Evolutionary conservation across 2,797 vertebrate species (phyloP), one percentile per base, ranked within the genome.

Genomic region (Carcharodon carcharias): DNA sequence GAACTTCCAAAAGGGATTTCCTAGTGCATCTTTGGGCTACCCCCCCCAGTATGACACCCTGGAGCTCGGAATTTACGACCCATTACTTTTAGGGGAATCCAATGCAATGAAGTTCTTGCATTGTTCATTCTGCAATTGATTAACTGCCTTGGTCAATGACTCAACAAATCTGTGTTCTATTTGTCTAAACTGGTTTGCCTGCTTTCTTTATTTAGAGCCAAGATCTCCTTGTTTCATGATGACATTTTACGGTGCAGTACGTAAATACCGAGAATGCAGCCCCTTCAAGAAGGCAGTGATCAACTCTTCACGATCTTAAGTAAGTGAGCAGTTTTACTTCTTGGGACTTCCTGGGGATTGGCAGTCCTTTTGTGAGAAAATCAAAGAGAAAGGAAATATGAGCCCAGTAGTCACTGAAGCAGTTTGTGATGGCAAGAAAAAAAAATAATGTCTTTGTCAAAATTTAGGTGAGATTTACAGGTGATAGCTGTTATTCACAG

Each of bases 111-210:
- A 23, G 3, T 23, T 14, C 61, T 61, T 65, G 40, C 31, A 71
- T 91, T 35, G 3, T 91, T 91, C 31, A n/a, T 28, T 88, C 87
- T 2, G 61, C 31, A 92, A 92, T 95, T 95, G 94, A 95, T 95
- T 95, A 95, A 95, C 45, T 21, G 58, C 7, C 94, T 95, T 35
- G 94, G 50, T 77, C 54, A 54, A 54, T 56, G 69, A 71, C 69
- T 95, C 45, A 77, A 73, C 35, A 63, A 95, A 73, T 54, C 69
- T 95, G 18, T 69, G 69, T 31, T 95, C 67, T 45, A 35, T 77
- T 95, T 56, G 16, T 73, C 94, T 56, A 73, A 95, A 95, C 94
- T 77, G 94, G 94, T 95, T 21, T 95, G 94, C 31, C 69, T 58
- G 69, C 94, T 73, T 95, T 58, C 69, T 73, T 35, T 45, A 21